phyloP scores from a whole-genome alignment of 1,140 invertebrate genomes.

The Brachionus plicatilis region DNA sequence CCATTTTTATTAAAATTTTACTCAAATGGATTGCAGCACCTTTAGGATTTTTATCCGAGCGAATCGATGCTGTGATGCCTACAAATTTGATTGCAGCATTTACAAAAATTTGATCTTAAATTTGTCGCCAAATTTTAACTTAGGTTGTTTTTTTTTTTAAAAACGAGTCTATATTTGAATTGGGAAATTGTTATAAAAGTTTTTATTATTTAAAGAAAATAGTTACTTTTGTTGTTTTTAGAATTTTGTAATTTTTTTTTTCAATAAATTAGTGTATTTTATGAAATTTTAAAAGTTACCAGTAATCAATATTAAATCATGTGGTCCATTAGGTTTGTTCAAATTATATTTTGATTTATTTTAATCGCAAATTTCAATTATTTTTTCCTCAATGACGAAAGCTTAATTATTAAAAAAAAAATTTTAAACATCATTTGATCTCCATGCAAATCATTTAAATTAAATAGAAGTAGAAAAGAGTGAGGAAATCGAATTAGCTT shows the following conservation, averaged over 20 bases:
- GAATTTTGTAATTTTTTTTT: background rate
- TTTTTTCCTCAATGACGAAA: too few species aligned
- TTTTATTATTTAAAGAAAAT: background rate
- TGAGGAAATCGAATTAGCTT: too few species aligned
- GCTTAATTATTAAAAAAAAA: too few species aligned
- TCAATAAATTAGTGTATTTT: background rate
- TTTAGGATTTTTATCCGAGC: conserved; percentile 74
- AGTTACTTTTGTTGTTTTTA: background rate
- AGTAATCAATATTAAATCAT: too few species aligned
- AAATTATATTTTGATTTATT: too few species aligned
- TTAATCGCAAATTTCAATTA: too few species aligned
- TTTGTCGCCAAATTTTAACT: background rate
- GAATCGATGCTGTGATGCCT: conserved; percentile 73
- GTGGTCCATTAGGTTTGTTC: too few species aligned
- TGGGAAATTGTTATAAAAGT: background rate
- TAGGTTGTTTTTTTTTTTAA: background rate
- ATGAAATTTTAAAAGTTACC: background rate
- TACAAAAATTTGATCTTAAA: conserved; percentile 64
- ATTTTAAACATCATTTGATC: too few species aligned
- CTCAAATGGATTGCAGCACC: conserved; percentile 75
- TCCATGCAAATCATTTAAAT: too few species aligned
- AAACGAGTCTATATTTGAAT: background rate
- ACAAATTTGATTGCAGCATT: conserved; percentile 75
- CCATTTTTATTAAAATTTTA: conserved; percentile 71
- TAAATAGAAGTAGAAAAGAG: too few species aligned